Conservation (phyloP, 2,797 vertebrate genomes). For the Trachurus trachurus region DNA sequence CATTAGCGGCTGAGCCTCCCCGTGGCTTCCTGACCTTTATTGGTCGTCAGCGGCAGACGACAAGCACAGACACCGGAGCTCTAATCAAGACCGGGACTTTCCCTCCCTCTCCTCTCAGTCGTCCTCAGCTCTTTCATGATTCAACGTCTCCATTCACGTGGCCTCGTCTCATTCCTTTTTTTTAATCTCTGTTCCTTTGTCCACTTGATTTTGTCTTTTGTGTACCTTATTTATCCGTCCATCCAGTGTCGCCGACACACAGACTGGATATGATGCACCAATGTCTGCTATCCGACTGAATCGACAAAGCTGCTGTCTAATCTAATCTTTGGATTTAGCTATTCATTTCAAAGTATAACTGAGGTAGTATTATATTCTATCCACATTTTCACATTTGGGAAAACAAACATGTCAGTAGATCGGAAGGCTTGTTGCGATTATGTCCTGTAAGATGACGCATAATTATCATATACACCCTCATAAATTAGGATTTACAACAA, state of each 20-base stretch:
- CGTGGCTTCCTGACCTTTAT: conserved; percentile 68
- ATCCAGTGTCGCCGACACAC: neutral
- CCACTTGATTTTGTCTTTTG: conserved; percentile 9
- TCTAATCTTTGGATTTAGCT: neutral
- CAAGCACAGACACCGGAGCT: conserved; percentile 17
- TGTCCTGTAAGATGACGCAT: neutral
- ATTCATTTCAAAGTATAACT: neutral
- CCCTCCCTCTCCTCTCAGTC: conserved; percentile 22
- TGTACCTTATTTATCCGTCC: conserved; percentile 29
- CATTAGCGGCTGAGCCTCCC: conserved; percentile 63
- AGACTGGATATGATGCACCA: neutral
- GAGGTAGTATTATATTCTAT: neutral
- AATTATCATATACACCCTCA: too few relatives aligned
- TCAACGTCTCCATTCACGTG: conserved; percentile 45
- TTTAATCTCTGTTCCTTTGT: conserved; percentile 24
- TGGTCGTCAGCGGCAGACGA: conserved; percentile 46
- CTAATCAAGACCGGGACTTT: conserved; percentile 45
- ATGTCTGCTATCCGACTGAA: conserved; percentile 9
- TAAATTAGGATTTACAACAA: too few relatives aligned
- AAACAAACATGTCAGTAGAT: neutral
- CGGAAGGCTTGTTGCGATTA: neutral
- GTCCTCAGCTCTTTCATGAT: conserved; percentile 26
- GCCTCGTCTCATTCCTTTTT: neutral
- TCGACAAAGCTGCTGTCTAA: neutral
- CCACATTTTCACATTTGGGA: neutral